phyloP scores from a whole-genome alignment of 2,888 invertebrate species.

The Pilophorus perplexus region DNA sequence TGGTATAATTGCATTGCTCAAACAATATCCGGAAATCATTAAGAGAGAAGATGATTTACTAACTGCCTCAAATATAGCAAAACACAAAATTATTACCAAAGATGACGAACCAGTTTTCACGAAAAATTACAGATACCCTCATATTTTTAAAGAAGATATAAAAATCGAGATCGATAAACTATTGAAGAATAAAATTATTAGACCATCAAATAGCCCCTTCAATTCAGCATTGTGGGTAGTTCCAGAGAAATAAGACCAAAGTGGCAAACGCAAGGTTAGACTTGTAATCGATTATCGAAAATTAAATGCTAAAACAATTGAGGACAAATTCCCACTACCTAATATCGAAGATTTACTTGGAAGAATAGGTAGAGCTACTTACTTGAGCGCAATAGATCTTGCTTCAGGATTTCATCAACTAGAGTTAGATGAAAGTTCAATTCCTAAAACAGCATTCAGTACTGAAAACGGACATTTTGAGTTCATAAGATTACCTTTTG shows the following conservation, averaged over 20 bases:
- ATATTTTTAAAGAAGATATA: constrained; percentile 36
- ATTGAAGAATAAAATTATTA: constrained; percentile 38
- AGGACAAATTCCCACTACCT: constrained; percentile 36
- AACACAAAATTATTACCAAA: constrained; percentile 32
- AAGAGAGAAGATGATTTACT: constrained; percentile 30
- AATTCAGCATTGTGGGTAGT: constrained; percentile 28
- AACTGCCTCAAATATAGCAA: constrained; percentile 21
- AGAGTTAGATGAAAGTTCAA: constrained; percentile 16
- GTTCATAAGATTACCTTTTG: no score
- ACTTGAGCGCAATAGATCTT: constrained; percentile 24
- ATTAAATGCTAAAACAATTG: constrained; percentile 33
- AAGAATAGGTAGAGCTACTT: constrained; percentile 38
- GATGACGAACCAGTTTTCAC: constrained; percentile 37
- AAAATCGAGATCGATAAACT: constrained; percentile 29
- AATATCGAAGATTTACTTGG: constrained; percentile 38
- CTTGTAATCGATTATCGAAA: constrained; percentile 38
- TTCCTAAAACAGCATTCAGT: constrained; percentile 37
- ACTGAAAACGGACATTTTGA: constrained; percentile 26
- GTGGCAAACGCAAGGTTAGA: constrained; percentile 31
- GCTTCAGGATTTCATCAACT: constrained; percentile 35
- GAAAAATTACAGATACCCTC: constrained; percentile 35
- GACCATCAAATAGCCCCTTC: constrained; percentile 26
- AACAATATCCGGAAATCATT: constrained; percentile 2
- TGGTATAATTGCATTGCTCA: neutral
- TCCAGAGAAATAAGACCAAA: constrained; percentile 24